A percentile compares a stretch with the other conserved stretches of the same genome.
phyloP scores from a whole-genome alignment of 1,140 invertebrate species.

The Lasioglossum baleicum region DNA sequence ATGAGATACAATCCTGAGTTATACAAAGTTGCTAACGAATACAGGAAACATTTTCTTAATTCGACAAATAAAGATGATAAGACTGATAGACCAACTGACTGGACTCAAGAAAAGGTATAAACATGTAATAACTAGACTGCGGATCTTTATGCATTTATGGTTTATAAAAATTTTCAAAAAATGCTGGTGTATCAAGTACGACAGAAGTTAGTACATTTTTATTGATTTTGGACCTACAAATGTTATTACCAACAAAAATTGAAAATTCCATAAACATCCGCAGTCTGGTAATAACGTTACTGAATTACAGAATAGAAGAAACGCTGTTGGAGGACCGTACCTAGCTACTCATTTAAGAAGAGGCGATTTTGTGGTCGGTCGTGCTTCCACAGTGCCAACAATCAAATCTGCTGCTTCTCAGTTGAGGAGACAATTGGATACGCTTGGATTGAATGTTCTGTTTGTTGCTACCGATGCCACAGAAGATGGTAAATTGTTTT shows the following conservation, averaged over 20 bases:
- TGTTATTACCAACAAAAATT: no score
- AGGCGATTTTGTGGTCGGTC: conserved; percentile 88
- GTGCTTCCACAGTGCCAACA: conserved; percentile 86
- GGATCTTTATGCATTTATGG: no score
- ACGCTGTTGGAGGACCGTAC: conserved; percentile 87
- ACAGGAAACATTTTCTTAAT: conserved; percentile 84
- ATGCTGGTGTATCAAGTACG: no score
- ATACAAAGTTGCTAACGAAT: conserved; percentile 85
- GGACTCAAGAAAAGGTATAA: conserved; percentile 83
- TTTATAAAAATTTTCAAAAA: no score
- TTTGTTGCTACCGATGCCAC: conserved; percentile 93
- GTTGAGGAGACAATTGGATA: conserved; percentile 82
- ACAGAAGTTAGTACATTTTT: no score
- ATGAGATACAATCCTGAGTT: conserved; percentile 92
- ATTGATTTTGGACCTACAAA: no score
- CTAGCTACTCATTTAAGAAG: conserved; percentile 91
- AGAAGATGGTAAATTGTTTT: conserved; percentile 62
- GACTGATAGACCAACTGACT: conserved; percentile 81
- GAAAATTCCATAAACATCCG: no score
- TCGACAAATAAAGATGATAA: conserved; percentile 85
- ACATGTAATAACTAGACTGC: background rate
- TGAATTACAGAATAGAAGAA: conserved; percentile 74
- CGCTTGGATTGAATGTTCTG: conserved; percentile 83
- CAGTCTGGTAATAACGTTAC: background rate
- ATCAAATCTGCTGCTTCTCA: conserved; percentile 86